Conservation (phyloP, 2,797 vertebrate species). For the Danio aesculapii region DNA sequence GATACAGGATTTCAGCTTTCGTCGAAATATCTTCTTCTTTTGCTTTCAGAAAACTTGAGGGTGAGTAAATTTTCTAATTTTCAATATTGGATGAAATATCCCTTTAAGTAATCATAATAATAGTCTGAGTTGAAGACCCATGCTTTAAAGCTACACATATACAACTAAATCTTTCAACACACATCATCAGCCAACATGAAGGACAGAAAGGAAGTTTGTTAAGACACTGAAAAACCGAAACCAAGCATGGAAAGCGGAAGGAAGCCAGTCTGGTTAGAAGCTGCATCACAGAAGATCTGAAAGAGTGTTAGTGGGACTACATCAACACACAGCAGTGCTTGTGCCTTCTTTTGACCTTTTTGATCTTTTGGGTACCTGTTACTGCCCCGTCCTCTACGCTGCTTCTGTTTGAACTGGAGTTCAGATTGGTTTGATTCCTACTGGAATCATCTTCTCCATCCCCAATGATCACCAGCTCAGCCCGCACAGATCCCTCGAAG, state of each 20-base stretch:
- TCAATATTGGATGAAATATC: too few relatives aligned
- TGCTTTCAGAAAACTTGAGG: too few relatives aligned
- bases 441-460: slow-evolving; percentile 72
- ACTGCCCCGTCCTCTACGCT: slow-evolving; percentile 71
- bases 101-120: too few relatives aligned
- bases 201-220: neutral
- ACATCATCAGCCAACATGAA: neutral
- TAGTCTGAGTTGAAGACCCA: neutral
- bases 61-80: too few relatives aligned
- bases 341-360: slow-evolving; percentile 62
- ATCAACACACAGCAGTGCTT: slow-evolving; percentile 56
- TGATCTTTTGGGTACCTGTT: slow-evolving; percentile 79
- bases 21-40: too few relatives aligned
- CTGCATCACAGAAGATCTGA: slow-evolving; percentile 20
- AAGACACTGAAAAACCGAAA: slow-evolving; percentile 37
- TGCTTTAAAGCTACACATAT: neutral
- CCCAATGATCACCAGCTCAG: slow-evolving; percentile 89
- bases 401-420: slow-evolving; percentile 59
- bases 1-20: too few relatives aligned
- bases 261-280: slow-evolving; percentile 35
- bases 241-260: slow-evolving; percentile 40
- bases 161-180: neutral
- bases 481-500: slow-evolving; percentile 82
- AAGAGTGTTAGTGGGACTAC: slow-evolving; percentile 54
- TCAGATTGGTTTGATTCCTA: slow-evolving; percentile 74